phyloP scores from a whole-genome alignment of 2,888 invertebrate species.

The Hirtodrosophila trivittata region DNA sequence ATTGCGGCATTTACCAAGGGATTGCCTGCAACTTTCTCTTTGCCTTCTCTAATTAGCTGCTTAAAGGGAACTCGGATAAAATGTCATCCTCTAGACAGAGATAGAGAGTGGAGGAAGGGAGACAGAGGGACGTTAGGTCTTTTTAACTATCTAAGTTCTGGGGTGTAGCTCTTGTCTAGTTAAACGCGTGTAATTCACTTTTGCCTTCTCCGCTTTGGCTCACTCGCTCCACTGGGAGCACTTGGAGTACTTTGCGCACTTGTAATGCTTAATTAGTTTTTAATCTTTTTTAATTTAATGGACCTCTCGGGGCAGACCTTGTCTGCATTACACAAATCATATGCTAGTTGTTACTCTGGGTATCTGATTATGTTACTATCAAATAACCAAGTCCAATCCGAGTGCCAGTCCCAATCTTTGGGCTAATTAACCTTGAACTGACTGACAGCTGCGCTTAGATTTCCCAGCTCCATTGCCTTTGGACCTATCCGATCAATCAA shows the following conservation, averaged over 20 bases:
- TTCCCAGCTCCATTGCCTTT: slow-evolving; percentile 1
- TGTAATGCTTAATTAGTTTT: slow-evolving; percentile 59
- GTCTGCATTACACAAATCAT: slow-evolving; percentile 14
- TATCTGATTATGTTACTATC: not conserved
- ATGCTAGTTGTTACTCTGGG: not conserved
- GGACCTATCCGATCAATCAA: slow-evolving; percentile 64
- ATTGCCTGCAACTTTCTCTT: slow-evolving; percentile 3
- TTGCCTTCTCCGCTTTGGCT: slow-evolving; percentile 11
- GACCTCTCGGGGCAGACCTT: slow-evolving; percentile 20
- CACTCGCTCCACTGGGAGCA: slow-evolving; percentile 10
- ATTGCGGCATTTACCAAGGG: slow-evolving; percentile 7
- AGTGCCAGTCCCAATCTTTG: slow-evolving; percentile 15
- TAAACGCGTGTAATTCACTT: slow-evolving; percentile 12
- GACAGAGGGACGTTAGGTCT: too few species aligned
- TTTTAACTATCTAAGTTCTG: too few species aligned
- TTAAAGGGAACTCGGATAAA: slow-evolving; percentile 5
- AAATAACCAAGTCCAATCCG: not conserved
- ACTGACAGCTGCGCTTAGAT: not conserved
- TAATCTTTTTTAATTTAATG: slow-evolving; percentile 47
- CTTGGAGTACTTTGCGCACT: slow-evolving; percentile 4
- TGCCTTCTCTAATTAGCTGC: slow-evolving; percentile 31
- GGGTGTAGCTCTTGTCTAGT: too few species aligned
- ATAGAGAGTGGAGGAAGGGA: not conserved
- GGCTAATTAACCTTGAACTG: slow-evolving; percentile 68
- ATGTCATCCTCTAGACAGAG: not conserved